Conservation (phyloP, 2,888 invertebrate species). For the Steinernema scapterisci region DNA sequence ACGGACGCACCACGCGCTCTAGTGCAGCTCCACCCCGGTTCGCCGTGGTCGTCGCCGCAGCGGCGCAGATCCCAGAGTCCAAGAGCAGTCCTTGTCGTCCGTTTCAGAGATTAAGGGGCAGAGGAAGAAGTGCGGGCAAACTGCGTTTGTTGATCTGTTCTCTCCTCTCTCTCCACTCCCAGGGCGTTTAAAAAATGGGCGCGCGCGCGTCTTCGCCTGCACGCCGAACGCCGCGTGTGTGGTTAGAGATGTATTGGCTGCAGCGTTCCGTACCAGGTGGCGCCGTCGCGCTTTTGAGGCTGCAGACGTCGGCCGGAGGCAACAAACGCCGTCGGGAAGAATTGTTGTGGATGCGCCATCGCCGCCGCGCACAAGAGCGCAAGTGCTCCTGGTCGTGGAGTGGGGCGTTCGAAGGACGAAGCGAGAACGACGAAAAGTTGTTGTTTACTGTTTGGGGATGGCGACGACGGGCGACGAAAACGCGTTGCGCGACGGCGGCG, state of each 20-base stretch:
- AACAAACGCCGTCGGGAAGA: not conserved
- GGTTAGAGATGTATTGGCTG: conserved; percentile 25
- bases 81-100: conserved; percentile 15
- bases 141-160: conserved; percentile 6
- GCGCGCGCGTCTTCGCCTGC: conserved; percentile 7
- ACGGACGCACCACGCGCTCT: too few relatives aligned
- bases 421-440: not conserved
- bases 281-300: too few relatives aligned
- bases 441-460: not conserved
- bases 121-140: not conserved
- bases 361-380: too few relatives aligned
- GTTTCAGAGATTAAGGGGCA: conserved; percentile 6
- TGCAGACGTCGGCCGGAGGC: not conserved
- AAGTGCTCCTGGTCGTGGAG: too few relatives aligned
- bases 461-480: too few relatives aligned
- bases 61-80: not conserved
- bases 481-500: too few relatives aligned
- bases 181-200: conserved; percentile 7
- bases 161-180: too few relatives aligned
- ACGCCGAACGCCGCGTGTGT: not conserved
- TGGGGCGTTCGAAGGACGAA: not conserved
- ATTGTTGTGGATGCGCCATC: not conserved
- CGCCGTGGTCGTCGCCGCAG: not conserved
- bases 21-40: too few relatives aligned
- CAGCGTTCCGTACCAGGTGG: conserved; percentile 28